A percentile compares a stretch with the other conserved stretches of the same genome.
phyloP scores from a whole-genome alignment of 2,888 invertebrate genomes.

The Junonia oenone region DNA sequence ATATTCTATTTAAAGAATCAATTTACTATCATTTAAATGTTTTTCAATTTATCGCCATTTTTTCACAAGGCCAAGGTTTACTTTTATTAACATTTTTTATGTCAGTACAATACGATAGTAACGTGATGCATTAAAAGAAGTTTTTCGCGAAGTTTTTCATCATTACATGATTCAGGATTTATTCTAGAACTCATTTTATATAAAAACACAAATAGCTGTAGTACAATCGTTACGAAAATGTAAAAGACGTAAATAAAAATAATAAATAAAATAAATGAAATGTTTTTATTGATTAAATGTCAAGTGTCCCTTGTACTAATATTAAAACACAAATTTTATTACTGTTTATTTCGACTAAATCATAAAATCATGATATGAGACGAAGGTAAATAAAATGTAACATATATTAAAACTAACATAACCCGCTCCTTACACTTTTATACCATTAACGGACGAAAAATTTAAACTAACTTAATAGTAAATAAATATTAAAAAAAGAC shows the following conservation, averaged over 20 bases:
- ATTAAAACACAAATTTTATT: too few species aligned
- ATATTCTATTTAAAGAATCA: conserved; percentile 3
- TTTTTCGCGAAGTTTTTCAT: background rate
- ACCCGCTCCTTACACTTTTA: too few species aligned
- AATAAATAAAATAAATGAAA: too few species aligned
- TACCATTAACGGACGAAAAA: too few species aligned
- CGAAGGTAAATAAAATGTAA: too few species aligned
- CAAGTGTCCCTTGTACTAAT: background rate
- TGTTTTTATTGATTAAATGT: background rate
- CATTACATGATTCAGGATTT: background rate
- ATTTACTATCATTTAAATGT: conserved; percentile 1
- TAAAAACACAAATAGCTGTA: background rate
- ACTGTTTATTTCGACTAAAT: too few species aligned
- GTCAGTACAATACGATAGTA: background rate
- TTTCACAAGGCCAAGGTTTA: conserved; percentile 17
- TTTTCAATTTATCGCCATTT: conserved; percentile 2
- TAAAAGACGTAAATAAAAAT: background rate
- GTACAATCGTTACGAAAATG: conserved; percentile 3
- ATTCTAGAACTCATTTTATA: background rate
- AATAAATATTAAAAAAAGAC: too few species aligned
- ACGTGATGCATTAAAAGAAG: background rate
- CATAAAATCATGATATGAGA: too few species aligned
- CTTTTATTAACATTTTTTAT: conserved; percentile 3
- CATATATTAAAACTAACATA: too few species aligned
- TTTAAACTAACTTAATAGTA: too few species aligned